Evolutionary conservation across 2,797 vertebrate species (phyloP).

Genomic region (Lagodon rhomboides): DNA sequence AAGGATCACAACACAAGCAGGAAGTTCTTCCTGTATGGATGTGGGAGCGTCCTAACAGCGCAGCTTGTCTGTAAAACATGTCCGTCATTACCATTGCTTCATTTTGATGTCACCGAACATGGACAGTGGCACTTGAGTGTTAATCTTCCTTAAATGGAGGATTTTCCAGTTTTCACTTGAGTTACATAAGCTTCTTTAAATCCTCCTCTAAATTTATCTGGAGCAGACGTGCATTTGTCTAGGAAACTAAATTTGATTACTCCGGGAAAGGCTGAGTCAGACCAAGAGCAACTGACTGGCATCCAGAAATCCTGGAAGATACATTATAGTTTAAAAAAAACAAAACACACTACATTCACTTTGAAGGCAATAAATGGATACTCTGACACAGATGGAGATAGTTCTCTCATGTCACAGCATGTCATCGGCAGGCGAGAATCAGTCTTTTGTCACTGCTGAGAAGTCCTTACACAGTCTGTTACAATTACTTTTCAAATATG

Average conservation of each 20-base stretch:
- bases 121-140: not conserved
- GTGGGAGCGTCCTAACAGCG: conserved; percentile 47
- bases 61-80: conserved; percentile 33
- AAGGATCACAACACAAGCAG: conserved; percentile 67
- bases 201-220: conserved; percentile 43
- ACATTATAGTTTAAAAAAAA: not conserved
- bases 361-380: not conserved
- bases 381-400: not conserved
- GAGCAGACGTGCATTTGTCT: conserved; percentile 33
- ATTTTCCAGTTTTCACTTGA: conserved; percentile 16
- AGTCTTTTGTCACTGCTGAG: not conserved
- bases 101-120: not conserved
- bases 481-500: conserved; percentile 3
- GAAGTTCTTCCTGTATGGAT: conserved; percentile 77
- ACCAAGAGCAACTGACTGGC: conserved; percentile 8
- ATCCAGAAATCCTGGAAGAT: conserved; percentile 4
- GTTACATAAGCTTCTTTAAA: conserved; percentile 33
- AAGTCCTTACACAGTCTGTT: not conserved
- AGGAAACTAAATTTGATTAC: conserved; percentile 51
- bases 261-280: conserved; percentile 22
- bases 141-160: conserved; percentile 28
- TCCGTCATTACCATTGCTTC: conserved; percentile 9
- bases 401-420: not conserved
- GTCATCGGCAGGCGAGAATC: not conserved
- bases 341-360: not conserved